phyloP scores from a whole-genome alignment of 2,797 vertebrate species.

The Coracias cyanogaster region DNA sequence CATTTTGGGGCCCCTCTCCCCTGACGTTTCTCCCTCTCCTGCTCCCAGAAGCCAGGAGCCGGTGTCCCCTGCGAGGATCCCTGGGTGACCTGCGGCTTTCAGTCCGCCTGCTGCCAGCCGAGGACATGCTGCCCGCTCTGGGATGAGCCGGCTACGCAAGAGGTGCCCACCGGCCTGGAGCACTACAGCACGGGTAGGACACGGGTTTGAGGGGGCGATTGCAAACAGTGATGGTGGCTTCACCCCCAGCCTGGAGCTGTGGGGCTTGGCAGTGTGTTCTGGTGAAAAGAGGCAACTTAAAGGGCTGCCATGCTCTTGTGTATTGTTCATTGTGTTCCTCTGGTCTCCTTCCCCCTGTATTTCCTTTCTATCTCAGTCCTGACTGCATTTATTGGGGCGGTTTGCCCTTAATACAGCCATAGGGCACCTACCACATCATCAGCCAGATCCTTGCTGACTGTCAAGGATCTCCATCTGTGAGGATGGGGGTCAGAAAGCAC shows the following conservation, averaged over 20 bases:
- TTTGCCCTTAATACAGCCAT: neutral
- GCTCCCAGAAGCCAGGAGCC: constrained; percentile 83
- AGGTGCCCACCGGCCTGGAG: constrained; percentile 92
- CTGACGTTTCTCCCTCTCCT: neutral
- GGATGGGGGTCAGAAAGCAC: neutral
- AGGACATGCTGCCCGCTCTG: constrained; percentile 80
- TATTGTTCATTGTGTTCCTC: accelerated
- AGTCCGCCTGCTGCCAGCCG: constrained; percentile 83
- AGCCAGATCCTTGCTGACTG: neutral
- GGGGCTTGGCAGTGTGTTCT: accelerated
- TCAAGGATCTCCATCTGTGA: neutral
- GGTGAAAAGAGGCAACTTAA: neutral
- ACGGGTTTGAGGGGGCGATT: accelerated
- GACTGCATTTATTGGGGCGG: neutral
- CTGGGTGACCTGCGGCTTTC: constrained; percentile 84
- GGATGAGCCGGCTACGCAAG: constrained; percentile 90
- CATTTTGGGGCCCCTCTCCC: accelerated
- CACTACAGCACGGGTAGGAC: constrained; percentile 86
- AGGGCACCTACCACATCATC: neutral
- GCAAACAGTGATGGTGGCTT: accelerated
- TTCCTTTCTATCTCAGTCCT: neutral
- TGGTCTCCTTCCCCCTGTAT: neutral
- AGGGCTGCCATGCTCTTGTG: accelerated
- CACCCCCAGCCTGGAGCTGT: too few relatives aligned
- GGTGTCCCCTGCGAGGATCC: constrained; percentile 79